Evolutionary conservation across 2,888 invertebrate species (phyloP).

Genomic region (Lumbricus terrestris): DNA sequence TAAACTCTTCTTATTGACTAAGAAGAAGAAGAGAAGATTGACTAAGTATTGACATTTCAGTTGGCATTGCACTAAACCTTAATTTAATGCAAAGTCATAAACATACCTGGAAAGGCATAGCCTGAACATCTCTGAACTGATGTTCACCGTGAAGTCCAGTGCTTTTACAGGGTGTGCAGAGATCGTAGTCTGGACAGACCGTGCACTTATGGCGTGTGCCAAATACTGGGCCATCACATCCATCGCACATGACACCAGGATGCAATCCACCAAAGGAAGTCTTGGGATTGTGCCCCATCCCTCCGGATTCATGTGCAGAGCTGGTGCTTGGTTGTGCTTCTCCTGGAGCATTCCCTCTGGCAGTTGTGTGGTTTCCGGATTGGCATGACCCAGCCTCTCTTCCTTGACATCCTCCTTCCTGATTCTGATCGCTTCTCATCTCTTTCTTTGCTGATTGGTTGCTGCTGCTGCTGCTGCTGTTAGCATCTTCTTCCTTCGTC

Average conservation of each 20-base stretch:
- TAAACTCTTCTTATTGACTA: neutral
- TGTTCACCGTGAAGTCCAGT: neutral
- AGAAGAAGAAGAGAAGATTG: too few relatives aligned
- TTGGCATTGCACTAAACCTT: too few relatives aligned
- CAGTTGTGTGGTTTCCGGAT: neutral
- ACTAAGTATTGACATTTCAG: too few relatives aligned
- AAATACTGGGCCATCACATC: neutral
- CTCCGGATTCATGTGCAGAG: neutral
- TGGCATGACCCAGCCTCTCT: neutral
- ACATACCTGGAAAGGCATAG: neutral
- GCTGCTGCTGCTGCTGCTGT: neutral
- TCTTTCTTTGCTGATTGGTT: neutral
- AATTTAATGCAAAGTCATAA: neutral
- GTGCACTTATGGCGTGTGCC: neutral
- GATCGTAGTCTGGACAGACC: slow-evolving; percentile 3
- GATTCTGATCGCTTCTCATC: neutral
- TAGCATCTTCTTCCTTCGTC: neutral
- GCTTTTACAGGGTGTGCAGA: neutral
- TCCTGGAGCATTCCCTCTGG: neutral
- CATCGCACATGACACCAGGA: neutral
- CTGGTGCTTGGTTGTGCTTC: neutral
- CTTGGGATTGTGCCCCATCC: neutral
- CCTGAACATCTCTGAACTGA: neutral
- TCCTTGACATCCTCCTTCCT: neutral
- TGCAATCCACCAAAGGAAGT: neutral